These are phyloP conservation scores for Melanostoma scalare DNA, from an alignment of 2,888 invertebrate genomes.

Conservation along the genomic window DNA sequence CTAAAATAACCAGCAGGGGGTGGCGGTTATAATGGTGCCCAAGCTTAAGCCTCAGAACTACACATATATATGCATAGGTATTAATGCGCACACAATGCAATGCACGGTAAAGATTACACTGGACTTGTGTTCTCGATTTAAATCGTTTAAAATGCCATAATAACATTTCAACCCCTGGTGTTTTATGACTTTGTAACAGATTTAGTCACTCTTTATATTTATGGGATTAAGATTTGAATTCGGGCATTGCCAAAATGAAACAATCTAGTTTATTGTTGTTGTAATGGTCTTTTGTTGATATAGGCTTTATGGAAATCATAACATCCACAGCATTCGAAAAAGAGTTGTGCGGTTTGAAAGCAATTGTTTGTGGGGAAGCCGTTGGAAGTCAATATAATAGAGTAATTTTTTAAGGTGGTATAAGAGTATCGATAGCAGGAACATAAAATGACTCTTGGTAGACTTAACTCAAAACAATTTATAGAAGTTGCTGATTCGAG, in stretches of 20 bases:
- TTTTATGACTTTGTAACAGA: slow-evolving; percentile 75
- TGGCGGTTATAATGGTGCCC: slow-evolving; percentile 18
- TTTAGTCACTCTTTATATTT: slow-evolving; percentile 74
- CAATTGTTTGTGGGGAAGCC: slow-evolving; percentile 31
- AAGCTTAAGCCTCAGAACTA: slow-evolving; percentile 30
- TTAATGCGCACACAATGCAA: slow-evolving; percentile 50
- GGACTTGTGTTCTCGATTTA: slow-evolving; percentile 74
- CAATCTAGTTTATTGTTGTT: slow-evolving; percentile 54
- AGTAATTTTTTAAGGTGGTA: too few species aligned
- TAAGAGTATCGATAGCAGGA: too few species aligned
- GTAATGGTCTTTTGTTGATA: slow-evolving; percentile 19
- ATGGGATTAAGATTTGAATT: slow-evolving; percentile 72
- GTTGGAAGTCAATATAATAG: not conserved
- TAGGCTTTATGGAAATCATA: slow-evolving; percentile 25
- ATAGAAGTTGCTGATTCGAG: too few species aligned
- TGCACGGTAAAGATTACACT: slow-evolving; percentile 72
- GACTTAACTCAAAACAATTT: too few species aligned
- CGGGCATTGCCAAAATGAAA: slow-evolving; percentile 47
- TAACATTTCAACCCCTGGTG: slow-evolving; percentile 74
- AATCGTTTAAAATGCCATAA: slow-evolving; percentile 74
- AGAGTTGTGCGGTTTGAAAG: slow-evolving; percentile 40
- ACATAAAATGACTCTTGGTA: too few species aligned
- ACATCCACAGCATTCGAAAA: not conserved
- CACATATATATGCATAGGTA: slow-evolving; percentile 19
- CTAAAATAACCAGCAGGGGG: slow-evolving; percentile 57